Base-by-base conservation (phyloP, 1,140 invertebrate species). In the Drusus annulatus region DNA sequence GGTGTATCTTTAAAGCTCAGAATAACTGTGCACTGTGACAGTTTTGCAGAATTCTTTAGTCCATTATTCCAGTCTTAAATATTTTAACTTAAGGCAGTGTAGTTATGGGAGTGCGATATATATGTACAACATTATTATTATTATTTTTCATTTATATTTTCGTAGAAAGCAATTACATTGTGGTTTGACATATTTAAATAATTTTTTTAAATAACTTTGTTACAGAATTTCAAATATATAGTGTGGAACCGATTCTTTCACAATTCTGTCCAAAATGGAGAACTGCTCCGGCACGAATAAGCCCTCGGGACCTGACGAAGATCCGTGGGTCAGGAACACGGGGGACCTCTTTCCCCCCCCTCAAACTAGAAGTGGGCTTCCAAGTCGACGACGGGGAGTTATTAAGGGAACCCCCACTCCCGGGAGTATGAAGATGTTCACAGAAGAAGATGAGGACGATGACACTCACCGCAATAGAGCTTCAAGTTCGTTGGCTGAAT, bases 381-480 rank as follows among this genome's bases (percentile, higher is more conserved):
- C 85, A 87, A 63, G 84, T 89, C 45, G 85, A 84, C 21, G 88
- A 90, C 60, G 80, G 88, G 0, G 85, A 13, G 86, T 86, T 6
- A 85, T 84, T n/a, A 84, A 85, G 51, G 87, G 85, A 0, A 89
- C 87, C 1, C 88, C 88, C 1, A 88, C 88, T 0, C 88, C 88
- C 0, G 62, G 84, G 68, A 51, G 76, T 73, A 45, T 84, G 75
- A 69, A 85, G 84, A 50, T 81, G 81, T 84, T 68, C 82, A 82
- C 36, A 63, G 84, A 80, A 25, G n/a, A 84, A 74, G 58, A 83
- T 8, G 10, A 81, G 6, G 65, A 69, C 19, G 68, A 65, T 16
- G 62, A 31, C 16, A n/a, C n/a, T 31, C 62, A 36, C 77, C 76
- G 58, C 65, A 68, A 71, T 71, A 71, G 81, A 15, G 84, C 81